Evolutionary conservation across 1,140 invertebrate species (phyloP), one percentile per base, ranked within the genome.

Genomic region (Triops longicaudatus): DNA sequence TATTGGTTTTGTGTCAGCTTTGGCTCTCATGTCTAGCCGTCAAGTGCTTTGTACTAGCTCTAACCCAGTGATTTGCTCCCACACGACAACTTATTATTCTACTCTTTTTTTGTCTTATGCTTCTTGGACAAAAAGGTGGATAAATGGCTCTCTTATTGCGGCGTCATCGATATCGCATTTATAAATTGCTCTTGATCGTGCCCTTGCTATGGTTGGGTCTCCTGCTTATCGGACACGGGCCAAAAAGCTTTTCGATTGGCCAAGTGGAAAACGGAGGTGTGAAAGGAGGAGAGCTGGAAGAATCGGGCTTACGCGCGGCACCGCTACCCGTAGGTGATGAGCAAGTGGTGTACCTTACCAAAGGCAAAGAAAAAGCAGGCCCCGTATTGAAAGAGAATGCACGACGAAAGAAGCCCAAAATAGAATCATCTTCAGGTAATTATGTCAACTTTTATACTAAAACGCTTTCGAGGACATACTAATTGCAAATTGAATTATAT

Each of bases 211-310:
- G 50, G 50, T 63, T 63, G 50, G 50, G 50, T n/a, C 14, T 63
- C 50, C 50, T 63, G 50, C 50, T 63, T 63, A 63, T 63, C 50
- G 50, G 50, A 63, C 50, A 63, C 17, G 50, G 50, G 50, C 50
- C 50, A 5, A 63, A 63, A 17, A 63, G 22, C 22, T 63, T 63
- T 17, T 63, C 22, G 50, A 63, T 63, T 17, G 50, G 50, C 9
- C 50, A 63, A 14, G 50, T 22, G 50, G 50, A 63, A 63, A 63
- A 63, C 22, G 50, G 17, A 2, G 14, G n/a, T 10, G 50, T 5
- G 10, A 63, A 63, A 63, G 50, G 50, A 22, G 50, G 17, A 14
- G 50, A 63, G 50, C 6, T 63, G 50, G 50, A 22, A 22, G 50
- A n/a, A 0, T 17, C 17, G 14, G 50, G 50, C 5, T 22, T 37